Base-by-base conservation (phyloP, 2,888 invertebrate species). In the Adineta ricciae region DNA sequence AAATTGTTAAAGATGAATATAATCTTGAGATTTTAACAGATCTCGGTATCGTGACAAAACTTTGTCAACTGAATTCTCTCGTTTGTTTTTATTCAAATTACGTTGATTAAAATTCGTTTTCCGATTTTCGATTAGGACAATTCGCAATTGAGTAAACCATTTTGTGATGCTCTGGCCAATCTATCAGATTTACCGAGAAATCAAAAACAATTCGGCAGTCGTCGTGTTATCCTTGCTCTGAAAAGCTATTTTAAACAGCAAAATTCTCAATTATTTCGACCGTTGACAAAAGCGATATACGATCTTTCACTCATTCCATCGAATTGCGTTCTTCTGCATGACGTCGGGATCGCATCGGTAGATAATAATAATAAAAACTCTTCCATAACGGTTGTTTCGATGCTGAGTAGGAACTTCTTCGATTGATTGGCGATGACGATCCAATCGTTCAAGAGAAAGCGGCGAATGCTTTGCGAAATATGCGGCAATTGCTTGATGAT, bases 391-490 rank as follows among this genome's bases (percentile, higher is more conserved):
- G 8, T 21, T 73, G 5, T 36, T 78, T 24, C 24, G 7, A 41
- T n/a, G 9, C 19, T 78, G 2, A 7, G 3, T 41, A 78, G 78
- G 19, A 41, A 41, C 14, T 78, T n/a, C 41, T 78, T 38, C 38
- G 41, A 41, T 78, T 78, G n/a, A 78, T 78, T n/a, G 78, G 41
- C 14, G 78, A 78, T 78, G 78, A 78, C n/a, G 78, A 78, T 78
- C 41, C 41, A n/a, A n/a, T 11, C 24, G 41, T 41, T 11, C 78
- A 78, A 78, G 78, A 78, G 24, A 78, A 78, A 78, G 21, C 78
- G 2, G 78, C 78, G 2, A 41, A 41, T 38, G 38, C 78, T 24
- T n/a, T 78, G 14, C 36, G 78, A 7, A 78, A 78, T 78, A 78
- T 78, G 78, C 24, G 78, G 7, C 38, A 41, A 78, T 78, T 78